phyloP scores from a whole-genome alignment of 2,888 invertebrate genomes.

The Petrolisthes cinctipes region DNA sequence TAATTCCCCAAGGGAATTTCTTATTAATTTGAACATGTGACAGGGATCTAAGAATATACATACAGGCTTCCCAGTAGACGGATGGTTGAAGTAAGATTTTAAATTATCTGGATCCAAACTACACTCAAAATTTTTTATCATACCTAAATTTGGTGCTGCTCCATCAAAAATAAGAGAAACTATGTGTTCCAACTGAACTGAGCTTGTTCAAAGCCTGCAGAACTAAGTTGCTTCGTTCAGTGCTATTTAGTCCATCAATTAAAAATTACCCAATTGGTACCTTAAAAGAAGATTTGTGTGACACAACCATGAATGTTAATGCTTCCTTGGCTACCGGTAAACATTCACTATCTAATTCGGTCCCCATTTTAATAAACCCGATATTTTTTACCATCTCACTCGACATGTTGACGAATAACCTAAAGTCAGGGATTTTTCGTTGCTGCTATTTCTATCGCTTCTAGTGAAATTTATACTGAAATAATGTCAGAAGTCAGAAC shows the following conservation, averaged over 20 bases:
- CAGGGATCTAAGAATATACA: not conserved
- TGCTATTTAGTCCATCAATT: not conserved
- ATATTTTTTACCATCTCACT: constrained; percentile 7
- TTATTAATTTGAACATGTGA: not conserved
- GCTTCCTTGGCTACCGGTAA: constrained; percentile 7
- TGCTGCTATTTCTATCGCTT: too few relatives aligned
- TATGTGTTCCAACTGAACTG: not conserved
- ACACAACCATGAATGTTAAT: not conserved
- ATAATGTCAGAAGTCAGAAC: too few relatives aligned
- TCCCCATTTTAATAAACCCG: constrained; percentile 9
- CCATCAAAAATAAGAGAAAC: not conserved
- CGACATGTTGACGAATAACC: not conserved
- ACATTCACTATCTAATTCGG: not conserved
- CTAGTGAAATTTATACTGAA: too few relatives aligned
- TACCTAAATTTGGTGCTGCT: not conserved
- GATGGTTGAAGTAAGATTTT: not conserved
- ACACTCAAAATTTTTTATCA: not conserved
- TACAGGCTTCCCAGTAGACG: not conserved
- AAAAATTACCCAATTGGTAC: not conserved
- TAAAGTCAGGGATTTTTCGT: too few relatives aligned
- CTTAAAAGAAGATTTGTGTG: not conserved
- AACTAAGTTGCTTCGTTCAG: not conserved
- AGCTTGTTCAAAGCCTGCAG: not conserved
- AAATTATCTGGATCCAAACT: not conserved
- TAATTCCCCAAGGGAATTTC: not conserved